Conservation (phyloP, 2,797 vertebrate species). For the Tragopan temminckii region DNA sequence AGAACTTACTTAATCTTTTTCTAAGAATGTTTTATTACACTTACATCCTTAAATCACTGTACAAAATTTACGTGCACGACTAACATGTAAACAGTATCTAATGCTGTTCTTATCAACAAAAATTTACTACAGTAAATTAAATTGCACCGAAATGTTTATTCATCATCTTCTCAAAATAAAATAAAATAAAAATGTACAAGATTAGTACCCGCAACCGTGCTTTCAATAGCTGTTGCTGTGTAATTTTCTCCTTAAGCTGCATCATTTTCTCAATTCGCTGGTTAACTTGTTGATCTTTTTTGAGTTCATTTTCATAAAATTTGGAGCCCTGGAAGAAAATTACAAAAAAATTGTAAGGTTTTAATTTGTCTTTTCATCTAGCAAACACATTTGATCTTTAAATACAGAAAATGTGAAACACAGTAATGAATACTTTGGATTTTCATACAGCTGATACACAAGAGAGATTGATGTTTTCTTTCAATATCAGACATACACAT, state of each 20-base stretch:
- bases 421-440: not conserved
- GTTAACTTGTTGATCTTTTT: slow-evolving; percentile 95
- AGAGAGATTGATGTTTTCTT: not conserved
- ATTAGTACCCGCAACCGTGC: slow-evolving; percentile 86
- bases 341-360: not conserved
- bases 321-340: slow-evolving; percentile 88
- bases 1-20: not conserved
- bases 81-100: not conserved
- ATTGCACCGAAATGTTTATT: not conserved
- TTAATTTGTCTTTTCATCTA: not conserved
- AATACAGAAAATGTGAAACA: not conserved
- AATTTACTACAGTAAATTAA: not conserved
- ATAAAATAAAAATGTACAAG: not conserved
- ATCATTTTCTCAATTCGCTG: slow-evolving; percentile 94
- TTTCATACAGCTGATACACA: not conserved
- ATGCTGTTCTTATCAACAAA: not conserved
- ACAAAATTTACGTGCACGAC: not conserved
- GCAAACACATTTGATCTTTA: not conserved
- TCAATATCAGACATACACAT: not conserved
- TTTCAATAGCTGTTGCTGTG: slow-evolving; percentile 87
- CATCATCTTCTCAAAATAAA: not conserved
- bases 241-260: slow-evolving; percentile 89
- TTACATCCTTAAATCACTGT: not conserved
- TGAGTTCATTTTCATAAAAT: slow-evolving; percentile 95
- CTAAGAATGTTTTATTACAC: not conserved